Evolutionary conservation across 1,140 invertebrate species (phyloP), one percentile per base, ranked within the genome.

Genomic region (Micrasema minimum): DNA sequence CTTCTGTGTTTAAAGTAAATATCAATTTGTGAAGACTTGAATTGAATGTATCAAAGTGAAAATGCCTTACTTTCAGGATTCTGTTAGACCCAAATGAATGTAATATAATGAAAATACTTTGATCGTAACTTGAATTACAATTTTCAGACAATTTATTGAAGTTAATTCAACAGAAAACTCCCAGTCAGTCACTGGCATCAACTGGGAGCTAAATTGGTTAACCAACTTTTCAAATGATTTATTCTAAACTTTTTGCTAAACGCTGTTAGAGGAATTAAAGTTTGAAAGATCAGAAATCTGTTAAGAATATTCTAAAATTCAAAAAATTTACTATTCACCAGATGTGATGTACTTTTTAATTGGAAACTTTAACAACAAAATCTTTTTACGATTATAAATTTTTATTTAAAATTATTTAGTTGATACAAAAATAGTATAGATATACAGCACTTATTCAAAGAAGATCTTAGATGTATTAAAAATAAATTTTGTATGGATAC

Each of bases 111-210:
- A 7, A 22, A 6, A 20, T 51, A 16, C 55, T 59, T 59, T 59
- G 55, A 59, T 43, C 35, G 35, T 41, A 59, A 59, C 55, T 41
- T 22, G 12, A 43, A 11, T 59, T 59, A 41, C 18, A 38, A 38
- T 18, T 38, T 59, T 16, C 20, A 23, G 50, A 22, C 18, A 53
- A 53, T 53, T 53, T 53, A 53, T 59, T 59, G 55, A 59, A 59
- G 55, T 38, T 38, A 59, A 43, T 59, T 59, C 37, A 41, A 59
- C 55, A 41, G 55, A 59, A 59, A 59, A 59, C 37, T 43, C 37
- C 16, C 35, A 16, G 16, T 43, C 18, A 59, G 55, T 59, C 55
- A 38, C 18, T 20, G 23, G 14, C 37, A 59, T 41, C 50, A 53
- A 59, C 55, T 59, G 16, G n/a, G 5, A 35, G 38, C 3, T 38